phyloP scores from a whole-genome alignment of 2,888 invertebrate genomes.

The Lycophotia porphyrea region DNA sequence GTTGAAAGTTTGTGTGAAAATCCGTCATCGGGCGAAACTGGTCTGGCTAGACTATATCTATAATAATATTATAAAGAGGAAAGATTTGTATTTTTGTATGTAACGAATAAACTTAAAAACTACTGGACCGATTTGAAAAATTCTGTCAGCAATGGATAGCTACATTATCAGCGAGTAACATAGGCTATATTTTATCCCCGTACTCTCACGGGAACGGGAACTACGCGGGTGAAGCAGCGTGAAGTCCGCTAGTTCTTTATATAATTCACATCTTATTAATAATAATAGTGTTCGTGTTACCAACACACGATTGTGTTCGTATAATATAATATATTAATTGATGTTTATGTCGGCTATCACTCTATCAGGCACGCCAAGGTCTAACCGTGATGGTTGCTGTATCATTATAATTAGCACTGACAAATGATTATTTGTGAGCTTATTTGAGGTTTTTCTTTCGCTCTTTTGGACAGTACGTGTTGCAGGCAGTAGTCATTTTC shows the following conservation, averaged over 20 bases:
- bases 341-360: slow-evolving; percentile 28
- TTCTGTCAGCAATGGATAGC: too few relatives aligned
- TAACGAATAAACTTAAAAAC: too few relatives aligned
- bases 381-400: slow-evolving; percentile 1
- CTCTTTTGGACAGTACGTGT: background rate
- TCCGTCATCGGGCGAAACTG: too few relatives aligned
- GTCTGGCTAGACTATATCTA: too few relatives aligned
- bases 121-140: too few relatives aligned
- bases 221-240: too few relatives aligned
- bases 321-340: slow-evolving; percentile 39
- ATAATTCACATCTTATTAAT: slow-evolving; percentile 15
- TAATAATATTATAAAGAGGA: too few relatives aligned
- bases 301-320: slow-evolving; percentile 25
- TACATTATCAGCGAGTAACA: too few relatives aligned
- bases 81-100: too few relatives aligned
- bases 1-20: too few relatives aligned
- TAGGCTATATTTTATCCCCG: too few relatives aligned
- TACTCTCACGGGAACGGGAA: too few relatives aligned
- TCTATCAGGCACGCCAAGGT: slow-evolving; percentile 38
- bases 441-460: background rate
- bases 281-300: slow-evolving; percentile 23
- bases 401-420: slow-evolving; percentile 13
- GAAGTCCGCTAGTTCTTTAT: background rate
- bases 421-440: slow-evolving; percentile 19
- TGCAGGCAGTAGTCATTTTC: background rate